A percentile compares a stretch with the other conserved stretches of the same genome.
phyloP scores from a whole-genome alignment of 2,113 vertebrate genomes.

The Sylvietta virens region DNA sequence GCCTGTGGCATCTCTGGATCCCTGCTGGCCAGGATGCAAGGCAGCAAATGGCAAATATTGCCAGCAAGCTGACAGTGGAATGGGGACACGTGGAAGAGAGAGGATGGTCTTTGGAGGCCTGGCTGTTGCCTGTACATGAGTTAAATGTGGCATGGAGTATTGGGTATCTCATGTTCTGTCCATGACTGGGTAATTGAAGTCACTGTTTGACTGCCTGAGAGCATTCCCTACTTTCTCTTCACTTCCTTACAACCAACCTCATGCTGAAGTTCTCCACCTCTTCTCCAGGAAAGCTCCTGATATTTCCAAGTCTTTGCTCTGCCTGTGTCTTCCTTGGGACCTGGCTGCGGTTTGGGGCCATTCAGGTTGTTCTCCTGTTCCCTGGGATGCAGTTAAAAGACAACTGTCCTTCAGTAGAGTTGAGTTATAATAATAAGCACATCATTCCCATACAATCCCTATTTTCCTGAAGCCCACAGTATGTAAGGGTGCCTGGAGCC shows the following conservation, averaged over 20 bases:
- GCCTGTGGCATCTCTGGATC: not conserved
- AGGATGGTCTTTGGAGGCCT: not conserved
- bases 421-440: not conserved
- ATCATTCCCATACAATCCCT: not conserved
- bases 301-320: not conserved
- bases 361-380: not conserved
- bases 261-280: not conserved
- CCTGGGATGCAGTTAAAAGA: not conserved
- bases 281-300: not conserved
- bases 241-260: not conserved
- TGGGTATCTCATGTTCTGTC: not conserved
- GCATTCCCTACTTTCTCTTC: not conserved
- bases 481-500: not conserved
- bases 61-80: not conserved
- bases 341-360: not conserved
- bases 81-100: not conserved
- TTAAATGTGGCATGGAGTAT: not conserved
- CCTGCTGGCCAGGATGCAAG: not conserved
- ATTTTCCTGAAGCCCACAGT: not conserved
- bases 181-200: not conserved
- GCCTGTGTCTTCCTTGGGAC: not conserved
- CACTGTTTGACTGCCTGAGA: not conserved
- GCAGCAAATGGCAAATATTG: not conserved
- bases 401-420: not conserved
- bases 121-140: not conserved